Conservation (phyloP, 1,140 invertebrate genomes). For the Nasonia vitripennis region DNA sequence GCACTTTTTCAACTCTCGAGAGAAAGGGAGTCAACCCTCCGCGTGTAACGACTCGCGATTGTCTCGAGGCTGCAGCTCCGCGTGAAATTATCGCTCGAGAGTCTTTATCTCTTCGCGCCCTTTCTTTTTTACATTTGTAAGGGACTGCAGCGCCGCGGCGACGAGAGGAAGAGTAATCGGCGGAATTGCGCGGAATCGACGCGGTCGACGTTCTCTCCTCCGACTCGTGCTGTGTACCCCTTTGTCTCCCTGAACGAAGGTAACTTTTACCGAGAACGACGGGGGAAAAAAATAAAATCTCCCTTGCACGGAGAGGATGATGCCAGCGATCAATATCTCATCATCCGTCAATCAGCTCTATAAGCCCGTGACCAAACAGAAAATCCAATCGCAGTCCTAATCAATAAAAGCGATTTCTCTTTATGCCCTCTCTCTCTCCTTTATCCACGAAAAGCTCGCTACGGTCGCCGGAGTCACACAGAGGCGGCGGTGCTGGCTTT, state of each 20-base stretch:
- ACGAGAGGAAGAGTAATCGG: conserved; percentile 20
- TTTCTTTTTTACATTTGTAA: neutral
- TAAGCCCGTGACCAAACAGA: neutral
- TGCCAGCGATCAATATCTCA: neutral
- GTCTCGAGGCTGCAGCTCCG: neutral
- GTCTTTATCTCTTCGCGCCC: neutral
- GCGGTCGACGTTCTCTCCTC: neutral
- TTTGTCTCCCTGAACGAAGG: neutral
- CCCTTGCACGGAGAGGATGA: neutral
- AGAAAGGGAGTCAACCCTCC: too few species aligned
- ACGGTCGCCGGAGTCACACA: neutral
- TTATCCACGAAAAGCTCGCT: conserved; percentile 8
- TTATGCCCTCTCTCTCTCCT: neutral
- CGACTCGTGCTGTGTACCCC: conserved; percentile 21
- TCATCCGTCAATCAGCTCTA: neutral
- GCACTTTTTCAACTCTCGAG: neutral
- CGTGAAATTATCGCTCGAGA: conserved; percentile 2
- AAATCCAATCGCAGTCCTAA: neutral
- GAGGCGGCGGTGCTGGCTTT: neutral
- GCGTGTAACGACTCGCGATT: conserved; percentile 17
- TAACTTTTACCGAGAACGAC: neutral
- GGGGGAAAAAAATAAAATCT: neutral
- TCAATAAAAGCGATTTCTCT: conserved; percentile 6
- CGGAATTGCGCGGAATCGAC: conserved; percentile 17
- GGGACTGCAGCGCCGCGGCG: neutral